Evolutionary conservation across 2,888 invertebrate species (phyloP), one percentile per base, ranked within the genome.

Genomic region (Ichneumoninae sp.): DNA sequence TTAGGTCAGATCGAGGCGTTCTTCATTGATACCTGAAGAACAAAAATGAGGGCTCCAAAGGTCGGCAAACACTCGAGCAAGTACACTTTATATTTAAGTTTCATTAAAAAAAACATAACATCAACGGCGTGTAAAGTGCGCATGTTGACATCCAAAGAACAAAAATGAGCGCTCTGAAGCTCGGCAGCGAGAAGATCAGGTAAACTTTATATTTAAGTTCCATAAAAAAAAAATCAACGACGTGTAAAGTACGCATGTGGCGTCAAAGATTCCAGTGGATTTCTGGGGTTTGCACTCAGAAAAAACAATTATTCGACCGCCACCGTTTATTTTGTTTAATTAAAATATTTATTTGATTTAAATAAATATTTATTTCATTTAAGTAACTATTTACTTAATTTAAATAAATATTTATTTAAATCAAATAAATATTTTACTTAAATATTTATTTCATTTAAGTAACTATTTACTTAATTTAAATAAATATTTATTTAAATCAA

Each of bases 281-380:
- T 83, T 83, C 83, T 80, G 79, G 83, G 77, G 80, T 70, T 80
- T 22, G n/a, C n/a, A n/a, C n/a, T n/a, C n/a, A n/a, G n/a, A n/a
- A n/a, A n/a, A n/a, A n/a, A n/a, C n/a, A n/a, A n/a, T n/a, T n/a
- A n/a, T n/a, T n/a, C n/a, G n/a, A n/a, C n/a, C n/a, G n/a, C n/a
- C n/a, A n/a, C n/a, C n/a, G n/a, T n/a, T n/a, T n/a, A n/a, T n/a
- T n/a, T n/a, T n/a, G n/a, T n/a, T n/a, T n/a, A n/a, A n/a, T n/a
- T n/a, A n/a, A n/a, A n/a, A n/a, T n/a, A n/a, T n/a, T n/a, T n/a
- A n/a, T n/a, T n/a, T n/a, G n/a, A n/a, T n/a, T n/a, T n/a, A n/a
- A n/a, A n/a, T n/a, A n/a, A n/a, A n/a, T n/a, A n/a, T n/a, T n/a
- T n/a, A n/a, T n/a, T n/a, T n/a, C n/a, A n/a, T n/a, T n/a, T n/a